Evolutionary conservation across 92 coral and sea anemone species (phyloP).

Genomic region (Epizoanthus stellaris): DNA sequence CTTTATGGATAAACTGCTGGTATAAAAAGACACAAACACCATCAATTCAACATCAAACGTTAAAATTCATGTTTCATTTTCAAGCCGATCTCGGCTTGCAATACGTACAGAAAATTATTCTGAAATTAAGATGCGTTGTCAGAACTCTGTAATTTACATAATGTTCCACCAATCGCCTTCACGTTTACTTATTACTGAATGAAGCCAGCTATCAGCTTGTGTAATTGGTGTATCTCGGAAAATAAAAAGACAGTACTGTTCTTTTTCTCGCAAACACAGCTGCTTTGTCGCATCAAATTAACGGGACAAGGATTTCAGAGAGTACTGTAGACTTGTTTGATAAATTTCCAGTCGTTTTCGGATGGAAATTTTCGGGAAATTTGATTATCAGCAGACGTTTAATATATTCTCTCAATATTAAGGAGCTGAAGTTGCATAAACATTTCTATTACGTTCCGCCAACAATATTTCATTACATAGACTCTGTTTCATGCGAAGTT

Average conservation of each 20-base stretch:
- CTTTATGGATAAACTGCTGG: constrained; percentile 25
- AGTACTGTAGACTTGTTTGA: constrained; percentile 21
- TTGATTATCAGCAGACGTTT: not conserved
- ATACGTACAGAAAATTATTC: constrained; percentile 58
- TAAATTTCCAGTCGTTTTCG: constrained; percentile 26
- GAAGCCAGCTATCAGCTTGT: constrained; percentile 43
- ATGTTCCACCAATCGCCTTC: constrained; percentile 64
- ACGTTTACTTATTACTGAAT: constrained; percentile 69
- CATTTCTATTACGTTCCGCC: constrained; percentile 34
- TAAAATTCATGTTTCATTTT: constrained; percentile 11
- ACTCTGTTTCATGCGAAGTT: not conserved
- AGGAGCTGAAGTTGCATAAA: constrained; percentile 39
- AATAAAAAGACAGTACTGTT: constrained; percentile 45
- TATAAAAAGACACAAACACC: constrained; percentile 16
- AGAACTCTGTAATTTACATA: constrained; percentile 69
- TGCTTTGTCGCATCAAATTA: constrained; percentile 61
- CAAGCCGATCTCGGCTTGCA: constrained; percentile 52
- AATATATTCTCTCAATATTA: constrained; percentile 25
- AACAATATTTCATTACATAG: not conserved
- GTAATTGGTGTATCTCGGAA: constrained; percentile 79
- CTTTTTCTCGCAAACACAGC: constrained; percentile 66
- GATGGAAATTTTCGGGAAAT: not conserved
- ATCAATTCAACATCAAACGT: constrained; percentile 20
- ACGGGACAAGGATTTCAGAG: constrained; percentile 51
- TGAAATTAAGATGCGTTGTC: constrained; percentile 49